Evolutionary conservation across 2,113 vertebrate species (phyloP).

Genomic region (Anolis sagrei): DNA sequence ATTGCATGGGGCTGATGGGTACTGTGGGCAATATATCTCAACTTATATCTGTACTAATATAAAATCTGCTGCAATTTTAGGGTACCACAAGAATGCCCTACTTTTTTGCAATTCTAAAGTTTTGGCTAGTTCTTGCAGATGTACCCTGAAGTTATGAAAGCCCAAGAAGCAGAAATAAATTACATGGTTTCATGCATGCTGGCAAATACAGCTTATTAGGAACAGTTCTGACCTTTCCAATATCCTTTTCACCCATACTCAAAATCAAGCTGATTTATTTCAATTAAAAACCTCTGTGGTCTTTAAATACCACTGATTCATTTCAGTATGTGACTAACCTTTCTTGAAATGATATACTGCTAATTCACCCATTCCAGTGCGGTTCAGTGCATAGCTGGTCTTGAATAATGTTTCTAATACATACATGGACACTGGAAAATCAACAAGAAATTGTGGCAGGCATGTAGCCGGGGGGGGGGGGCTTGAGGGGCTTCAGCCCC

Average conservation of each 20-base stretch:
- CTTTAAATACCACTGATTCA: not conserved
- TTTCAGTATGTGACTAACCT: not conserved
- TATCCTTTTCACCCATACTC: not conserved
- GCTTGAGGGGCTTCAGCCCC: no score
- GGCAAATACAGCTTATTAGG: no score
- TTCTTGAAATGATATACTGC: not conserved
- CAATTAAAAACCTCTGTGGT: not conserved
- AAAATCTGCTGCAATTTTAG: no score
- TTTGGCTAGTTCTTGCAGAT: not conserved
- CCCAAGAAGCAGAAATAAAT: not conserved
- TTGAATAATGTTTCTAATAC: not conserved
- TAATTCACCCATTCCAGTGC: not conserved
- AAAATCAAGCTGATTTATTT: constrained; percentile 1
- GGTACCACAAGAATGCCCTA: no score
- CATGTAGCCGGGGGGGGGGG: no score
- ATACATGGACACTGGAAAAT: not conserved
- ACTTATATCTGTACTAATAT: no score
- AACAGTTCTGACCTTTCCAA: not conserved
- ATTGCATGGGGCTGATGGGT: no score
- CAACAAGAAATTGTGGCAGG: not conserved
- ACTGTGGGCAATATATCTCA: no score
- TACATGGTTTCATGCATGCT: not conserved
- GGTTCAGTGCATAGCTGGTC: not conserved
- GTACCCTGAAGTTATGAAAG: not conserved
- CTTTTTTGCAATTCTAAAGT: no score